Base-by-base conservation (phyloP, 2,888 invertebrate genomes). In the Clanis bilineata region DNA sequence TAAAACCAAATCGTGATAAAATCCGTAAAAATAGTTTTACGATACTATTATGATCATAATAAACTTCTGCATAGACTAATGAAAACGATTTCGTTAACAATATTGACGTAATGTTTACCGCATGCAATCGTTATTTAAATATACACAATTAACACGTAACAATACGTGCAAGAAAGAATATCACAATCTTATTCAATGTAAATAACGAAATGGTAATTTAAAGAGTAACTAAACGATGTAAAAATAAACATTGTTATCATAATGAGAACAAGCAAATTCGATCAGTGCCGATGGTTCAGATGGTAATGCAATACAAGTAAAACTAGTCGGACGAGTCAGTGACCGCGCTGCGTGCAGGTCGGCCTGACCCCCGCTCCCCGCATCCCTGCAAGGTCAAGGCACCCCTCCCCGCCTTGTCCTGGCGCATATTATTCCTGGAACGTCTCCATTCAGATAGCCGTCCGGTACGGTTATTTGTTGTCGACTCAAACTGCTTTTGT, bases 301-400 rank as follows among this genome's bases (percentile, higher is more conserved):
- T 62, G 47, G 55, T 71, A 73, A 77, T 72, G 71, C 72, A 72
- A 71, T 78, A 75, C 73, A 74, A 76, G 76, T 71, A 69, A 77
- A 86, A 86, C 85, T 79, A 74, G 88, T 85, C 73, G 63, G 72
- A 67, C 80, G 71, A 84, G 90, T 89, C 86, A 83, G 80, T 83
- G 86, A 87, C 87, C 88, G 88, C 66, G 63, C 71, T 70, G 74
- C 72, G 71, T 79, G 75, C 74, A 73, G 72, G 74, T 72, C 65
- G 70, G 68, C 66, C 18, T 66, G 64, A 68, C 72, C 71, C 66
- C 61, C 54, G 67, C 68, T 77, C 82, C 78, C 80, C 67, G 69
- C 66, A 66, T 76, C 79, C 83, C 73, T 76, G 73, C 89, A 91
- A 91, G 91, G 91, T 89, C 90, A 90, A 83, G 76, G 74, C 73